Percentiles rank a stretch among this genome's conserved stretches.
Conservation (phyloP, 2,797 vertebrate genomes). For the Enteromius radiatus region DNA sequence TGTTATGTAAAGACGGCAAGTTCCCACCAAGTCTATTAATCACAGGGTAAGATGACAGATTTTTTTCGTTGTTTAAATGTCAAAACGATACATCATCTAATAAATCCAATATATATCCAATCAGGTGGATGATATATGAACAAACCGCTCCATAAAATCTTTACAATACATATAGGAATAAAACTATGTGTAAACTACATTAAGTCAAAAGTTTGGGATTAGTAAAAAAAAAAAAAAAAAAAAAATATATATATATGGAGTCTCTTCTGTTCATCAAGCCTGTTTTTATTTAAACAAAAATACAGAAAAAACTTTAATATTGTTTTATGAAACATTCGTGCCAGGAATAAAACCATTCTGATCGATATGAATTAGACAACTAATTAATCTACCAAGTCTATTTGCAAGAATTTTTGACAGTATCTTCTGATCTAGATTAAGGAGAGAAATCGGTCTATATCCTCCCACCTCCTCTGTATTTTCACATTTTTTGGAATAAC, state of each 20-base stretch:
- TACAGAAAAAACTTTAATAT: neutral
- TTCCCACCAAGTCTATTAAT: neutral
- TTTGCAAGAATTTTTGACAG: neutral
- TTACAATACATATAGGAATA: neutral
- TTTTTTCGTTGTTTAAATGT: neutral
- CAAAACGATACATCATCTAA: too few relatives aligned
- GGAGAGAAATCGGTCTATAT: neutral
- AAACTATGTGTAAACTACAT: too few relatives aligned
- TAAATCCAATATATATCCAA: too few relatives aligned
- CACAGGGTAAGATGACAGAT: neutral
- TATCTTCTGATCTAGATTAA: neutral
- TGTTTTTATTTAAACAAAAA: too few relatives aligned
- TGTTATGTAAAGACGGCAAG: neutral
- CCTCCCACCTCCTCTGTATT: neutral
- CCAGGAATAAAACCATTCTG: neutral
- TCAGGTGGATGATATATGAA: neutral
- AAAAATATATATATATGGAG: too few relatives aligned
- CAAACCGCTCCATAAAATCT: neutral
- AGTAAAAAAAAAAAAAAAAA: too few relatives aligned
- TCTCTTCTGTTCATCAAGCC: too few relatives aligned
- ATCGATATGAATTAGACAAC: neutral
- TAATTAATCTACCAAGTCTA: neutral
- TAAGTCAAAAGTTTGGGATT: neutral
- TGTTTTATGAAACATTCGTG: too few relatives aligned
- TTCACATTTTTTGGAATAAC: neutral